Percentiles rank a stretch among this genome's conserved stretches.
Evolutionary conservation across 2,888 invertebrate genomes (phyloP).

Genomic region (Cantharis lateralis): DNA sequence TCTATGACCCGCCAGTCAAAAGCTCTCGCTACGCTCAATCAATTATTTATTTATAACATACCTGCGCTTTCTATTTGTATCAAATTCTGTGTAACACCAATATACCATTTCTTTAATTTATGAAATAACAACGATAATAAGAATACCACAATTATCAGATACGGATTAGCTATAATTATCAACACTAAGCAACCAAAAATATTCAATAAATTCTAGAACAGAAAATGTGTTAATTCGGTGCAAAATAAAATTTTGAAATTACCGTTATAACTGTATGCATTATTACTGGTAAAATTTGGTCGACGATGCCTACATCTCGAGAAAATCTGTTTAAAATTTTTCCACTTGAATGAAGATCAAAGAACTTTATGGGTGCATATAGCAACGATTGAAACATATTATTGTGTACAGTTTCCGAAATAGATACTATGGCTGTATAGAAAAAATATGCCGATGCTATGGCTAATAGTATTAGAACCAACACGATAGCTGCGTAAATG

Average conservation of each 20-base stretch:
- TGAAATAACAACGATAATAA: no score
- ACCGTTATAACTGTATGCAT: not conserved
- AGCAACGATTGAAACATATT: slow-evolving; percentile 66
- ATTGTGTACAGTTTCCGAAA: slow-evolving; percentile 72
- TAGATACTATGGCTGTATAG: slow-evolving; percentile 61
- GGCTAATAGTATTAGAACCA: slow-evolving; percentile 61
- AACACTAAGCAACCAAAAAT: slow-evolving; percentile 40
- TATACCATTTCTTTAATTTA: slow-evolving; percentile 61
- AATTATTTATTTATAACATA: no score
- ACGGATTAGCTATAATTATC: no score
- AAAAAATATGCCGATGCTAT: slow-evolving; percentile 68
- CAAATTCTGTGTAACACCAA: slow-evolving; percentile 71
- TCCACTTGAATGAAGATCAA: slow-evolving; percentile 82
- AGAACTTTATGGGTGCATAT: slow-evolving; percentile 61
- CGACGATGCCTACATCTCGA: slow-evolving; percentile 81
- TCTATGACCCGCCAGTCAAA: no score
- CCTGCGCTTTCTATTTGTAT: slow-evolving; percentile 70
- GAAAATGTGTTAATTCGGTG: not conserved
- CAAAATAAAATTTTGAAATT: not conserved
- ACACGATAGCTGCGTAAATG: slow-evolving; percentile 64
- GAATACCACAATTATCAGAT: no score
- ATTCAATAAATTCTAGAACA: slow-evolving; percentile 52
- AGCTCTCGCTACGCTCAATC: no score
- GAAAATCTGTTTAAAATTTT: slow-evolving; percentile 81
- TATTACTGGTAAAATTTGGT: slow-evolving; percentile 66